A percentile compares a stretch with the other conserved stretches of the same genome.
These are phyloP conservation scores for Alligator sinensis DNA, from an alignment of 2,113 vertebrate genomes.

Conservation along the genomic window DNA sequence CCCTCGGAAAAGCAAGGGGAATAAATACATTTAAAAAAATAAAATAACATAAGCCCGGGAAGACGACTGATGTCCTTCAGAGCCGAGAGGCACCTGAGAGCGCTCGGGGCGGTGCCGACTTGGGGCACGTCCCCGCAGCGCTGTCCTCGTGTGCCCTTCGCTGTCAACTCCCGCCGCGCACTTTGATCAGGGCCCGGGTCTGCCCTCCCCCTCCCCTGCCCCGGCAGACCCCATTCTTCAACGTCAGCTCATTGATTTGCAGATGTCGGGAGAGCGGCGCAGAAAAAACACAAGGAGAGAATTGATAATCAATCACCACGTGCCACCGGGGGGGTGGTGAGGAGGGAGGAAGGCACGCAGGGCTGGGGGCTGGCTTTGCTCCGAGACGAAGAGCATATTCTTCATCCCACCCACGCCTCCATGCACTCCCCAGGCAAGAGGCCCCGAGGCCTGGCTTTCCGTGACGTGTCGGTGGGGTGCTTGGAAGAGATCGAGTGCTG, in stretches of 20 bases:
- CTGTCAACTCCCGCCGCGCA: conserved; percentile 63
- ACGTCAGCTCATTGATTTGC: conserved; percentile 80
- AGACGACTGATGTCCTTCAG: background rate
- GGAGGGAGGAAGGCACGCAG: conserved; percentile 37
- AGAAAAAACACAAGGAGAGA: background rate
- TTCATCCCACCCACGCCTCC: background rate
- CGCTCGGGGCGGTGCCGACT: background rate
- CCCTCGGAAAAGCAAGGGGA: conserved; percentile 65
- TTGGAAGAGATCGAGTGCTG: background rate
- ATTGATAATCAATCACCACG: conserved; percentile 24
- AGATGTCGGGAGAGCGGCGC: background rate
- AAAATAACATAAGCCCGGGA: background rate
- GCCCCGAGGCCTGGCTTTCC: accelerated
- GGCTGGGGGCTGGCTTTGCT: conserved; percentile 30
- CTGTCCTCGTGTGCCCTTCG: conserved; percentile 71
- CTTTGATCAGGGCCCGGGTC: background rate
- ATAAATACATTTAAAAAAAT: background rate
- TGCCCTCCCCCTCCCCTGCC: background rate
- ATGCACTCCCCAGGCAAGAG: background rate
- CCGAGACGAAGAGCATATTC: background rate
- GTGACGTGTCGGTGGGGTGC: background rate
- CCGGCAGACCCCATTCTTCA: conserved; percentile 80
- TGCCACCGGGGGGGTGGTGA: background rate
- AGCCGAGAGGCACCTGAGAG: conserved; percentile 13
- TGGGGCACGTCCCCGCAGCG: accelerated